A percentile compares a stretch with the other conserved stretches of the same genome.
Conservation (phyloP, 2,888 invertebrate species). For the Platerodrilus igneus region DNA sequence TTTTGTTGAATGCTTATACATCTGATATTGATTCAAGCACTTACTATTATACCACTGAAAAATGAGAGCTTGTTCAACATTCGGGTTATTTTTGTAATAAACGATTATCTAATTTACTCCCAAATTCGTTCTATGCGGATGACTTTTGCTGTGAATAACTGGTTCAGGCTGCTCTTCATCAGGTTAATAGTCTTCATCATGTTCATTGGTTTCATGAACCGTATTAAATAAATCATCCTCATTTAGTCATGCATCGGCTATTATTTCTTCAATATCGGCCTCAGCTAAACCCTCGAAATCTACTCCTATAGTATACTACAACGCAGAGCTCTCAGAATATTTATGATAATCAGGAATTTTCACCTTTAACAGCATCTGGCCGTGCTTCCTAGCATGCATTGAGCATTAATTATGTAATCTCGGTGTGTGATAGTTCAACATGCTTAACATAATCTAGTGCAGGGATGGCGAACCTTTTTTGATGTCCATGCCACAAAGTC, state of each 20-base stretch:
- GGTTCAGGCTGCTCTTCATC: constrained; percentile 23
- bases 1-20: too few species aligned
- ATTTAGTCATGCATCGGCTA: constrained; percentile 12
- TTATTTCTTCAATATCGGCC: constrained; percentile 10
- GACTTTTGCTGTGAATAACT: constrained; percentile 22
- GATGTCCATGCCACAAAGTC: too few species aligned
- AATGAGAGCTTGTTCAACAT: constrained; percentile 1
- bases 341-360: constrained; percentile 2
- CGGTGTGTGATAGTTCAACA: background rate
- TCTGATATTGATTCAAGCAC: too few species aligned
- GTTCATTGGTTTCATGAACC: constrained; percentile 12
- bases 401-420: constrained; percentile 2
- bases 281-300: constrained; percentile 9
- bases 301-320: constrained; percentile 10
- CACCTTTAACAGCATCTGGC: constrained; percentile 5
- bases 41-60: too few species aligned
- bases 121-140: constrained; percentile 17
- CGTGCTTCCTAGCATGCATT: constrained; percentile 2
- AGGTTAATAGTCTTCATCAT: constrained; percentile 20
- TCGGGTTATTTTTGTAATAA: background rate
- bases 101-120: background rate
- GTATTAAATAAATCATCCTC: constrained; percentile 14
- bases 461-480: too few species aligned
- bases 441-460: constrained; percentile 1
- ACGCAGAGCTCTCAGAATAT: constrained; percentile 5